These are phyloP conservation scores for Aphaenogaster floridana DNA, from an alignment of 1,140 invertebrate species.

Conservation along the genomic window DNA sequence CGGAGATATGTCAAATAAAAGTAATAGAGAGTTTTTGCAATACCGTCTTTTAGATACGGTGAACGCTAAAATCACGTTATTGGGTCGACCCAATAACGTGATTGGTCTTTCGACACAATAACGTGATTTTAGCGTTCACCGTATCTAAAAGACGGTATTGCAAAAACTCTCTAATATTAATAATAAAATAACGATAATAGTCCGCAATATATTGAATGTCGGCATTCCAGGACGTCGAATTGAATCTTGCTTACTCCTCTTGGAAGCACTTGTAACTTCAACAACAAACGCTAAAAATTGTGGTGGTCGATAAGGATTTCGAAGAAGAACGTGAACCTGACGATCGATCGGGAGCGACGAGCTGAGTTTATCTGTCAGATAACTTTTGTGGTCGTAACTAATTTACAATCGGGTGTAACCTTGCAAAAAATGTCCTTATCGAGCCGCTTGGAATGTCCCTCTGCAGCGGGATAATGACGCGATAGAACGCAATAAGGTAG, in stretches of 20 bases:
- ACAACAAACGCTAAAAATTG: not conserved
- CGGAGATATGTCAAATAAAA: not conserved
- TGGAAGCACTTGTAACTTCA: not conserved
- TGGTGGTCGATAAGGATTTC: not conserved
- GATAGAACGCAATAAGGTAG: not conserved
- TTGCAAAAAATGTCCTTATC: not conserved
- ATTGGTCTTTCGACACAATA: too few species aligned
- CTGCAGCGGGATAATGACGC: not conserved
- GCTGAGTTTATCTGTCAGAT: not conserved
- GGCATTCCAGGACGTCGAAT: not conserved
- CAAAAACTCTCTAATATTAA: too few species aligned
- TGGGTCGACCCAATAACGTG: too few species aligned
- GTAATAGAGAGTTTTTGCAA: too few species aligned
- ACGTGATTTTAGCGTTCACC: too few species aligned
- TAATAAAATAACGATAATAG: constrained; percentile 8
- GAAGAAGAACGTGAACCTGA: not conserved
- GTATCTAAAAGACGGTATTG: too few species aligned
- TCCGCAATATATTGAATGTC: not conserved
- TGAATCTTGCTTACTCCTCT: not conserved
- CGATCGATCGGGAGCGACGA: not conserved
- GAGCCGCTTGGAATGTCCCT: not conserved
- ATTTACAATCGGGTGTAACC: not conserved
- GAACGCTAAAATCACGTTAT: too few species aligned
- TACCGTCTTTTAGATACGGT: too few species aligned
- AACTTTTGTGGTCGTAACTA: not conserved